Conservation (phyloP, 2,113 vertebrate genomes). For the Oncorhynchus gorbuscha region DNA sequence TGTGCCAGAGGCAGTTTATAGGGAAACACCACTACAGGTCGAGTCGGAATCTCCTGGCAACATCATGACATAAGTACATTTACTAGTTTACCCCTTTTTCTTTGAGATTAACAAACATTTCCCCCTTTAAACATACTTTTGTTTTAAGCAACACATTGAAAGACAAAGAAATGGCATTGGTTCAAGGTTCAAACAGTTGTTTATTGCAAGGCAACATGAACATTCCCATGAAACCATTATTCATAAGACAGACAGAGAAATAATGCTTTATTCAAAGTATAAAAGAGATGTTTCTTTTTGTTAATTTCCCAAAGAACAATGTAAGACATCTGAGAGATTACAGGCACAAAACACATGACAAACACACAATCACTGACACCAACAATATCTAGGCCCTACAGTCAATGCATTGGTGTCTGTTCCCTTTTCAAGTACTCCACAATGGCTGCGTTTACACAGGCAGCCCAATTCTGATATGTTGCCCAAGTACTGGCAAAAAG, state of each 20-base stretch:
- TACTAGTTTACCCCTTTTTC: no score
- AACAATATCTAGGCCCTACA: conserved; percentile 29
- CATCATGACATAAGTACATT: no score
- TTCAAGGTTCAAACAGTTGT: conserved; percentile 45
- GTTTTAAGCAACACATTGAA: not conserved
- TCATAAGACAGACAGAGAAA: conserved; percentile 34
- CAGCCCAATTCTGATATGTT: no score
- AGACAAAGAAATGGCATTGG: not conserved
- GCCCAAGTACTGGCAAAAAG: no score
- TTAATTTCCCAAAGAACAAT: conserved; percentile 36
- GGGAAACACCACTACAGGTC: no score
- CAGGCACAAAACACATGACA: conserved; percentile 34
- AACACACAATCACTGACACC: conserved; percentile 26
- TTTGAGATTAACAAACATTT: no score
- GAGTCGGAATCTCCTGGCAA: not conserved
- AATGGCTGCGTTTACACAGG: conserved; percentile 3
- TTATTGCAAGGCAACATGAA: conserved; percentile 68
- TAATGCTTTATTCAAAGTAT: conserved; percentile 45
- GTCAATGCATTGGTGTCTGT: conserved; percentile 18
- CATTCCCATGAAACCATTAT: conserved; percentile 43
- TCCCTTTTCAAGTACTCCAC: conserved; percentile 30
- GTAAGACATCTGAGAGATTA: conserved; percentile 35
- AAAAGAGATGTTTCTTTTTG: conserved; percentile 26
- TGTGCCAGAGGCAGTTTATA: no score
- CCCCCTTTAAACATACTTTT: not conserved